Base-by-base conservation (phyloP, 2,113 vertebrate genomes). In the Onychostoma macrolepis region DNA sequence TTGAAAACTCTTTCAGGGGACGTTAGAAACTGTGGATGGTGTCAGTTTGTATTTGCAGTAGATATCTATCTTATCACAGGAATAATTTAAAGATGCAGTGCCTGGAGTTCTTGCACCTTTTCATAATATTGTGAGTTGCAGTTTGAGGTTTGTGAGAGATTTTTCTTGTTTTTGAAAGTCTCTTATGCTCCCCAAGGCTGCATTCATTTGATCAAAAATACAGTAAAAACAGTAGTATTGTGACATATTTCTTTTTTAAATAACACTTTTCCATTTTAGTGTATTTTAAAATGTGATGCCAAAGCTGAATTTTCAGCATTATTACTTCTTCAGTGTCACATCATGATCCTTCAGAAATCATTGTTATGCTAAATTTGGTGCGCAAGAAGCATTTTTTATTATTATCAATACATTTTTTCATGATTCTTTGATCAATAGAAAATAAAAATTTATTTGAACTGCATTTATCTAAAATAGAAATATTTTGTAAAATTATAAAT, bases 1-100 rank as follows among this genome's bases (percentile, higher is more conserved):
- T 80, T n/a, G 36, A 17, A 28, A 80, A 80, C 36, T 26, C 53
- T 63, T 80, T 80, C 53, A 56, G 48, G 76, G 17, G 76, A 53
- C 4, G 26, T 78, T 36, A 78, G 19, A 79, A 21, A 56, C 26
- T 53, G 38, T 58, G 10, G 13, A 63, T 41, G 74, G 13, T 45
- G 74, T 76, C 24, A 76, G 41, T 76, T 76, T 45, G n/a, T 76
- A n/a, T 48, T 76, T 1, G 0, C 0, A 28, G 72, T 48, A 48
- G n/a, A 48, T 76, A 28, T 76, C 41, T 26, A 15, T 75, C 72
- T 48, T 75, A 45, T 48, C 74, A 76, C 1, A 13, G 12, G 12
- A 48, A 76, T 28, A 15, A 76, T 76, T 72, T 72, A 41, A 24
- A 41, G 69, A 36, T 4, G 17, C 30, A n/a, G 10, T 33, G 77